Evolutionary conservation across 2,113 vertebrate genomes (phyloP).

Genomic region (Pelmatolapia mariae): DNA sequence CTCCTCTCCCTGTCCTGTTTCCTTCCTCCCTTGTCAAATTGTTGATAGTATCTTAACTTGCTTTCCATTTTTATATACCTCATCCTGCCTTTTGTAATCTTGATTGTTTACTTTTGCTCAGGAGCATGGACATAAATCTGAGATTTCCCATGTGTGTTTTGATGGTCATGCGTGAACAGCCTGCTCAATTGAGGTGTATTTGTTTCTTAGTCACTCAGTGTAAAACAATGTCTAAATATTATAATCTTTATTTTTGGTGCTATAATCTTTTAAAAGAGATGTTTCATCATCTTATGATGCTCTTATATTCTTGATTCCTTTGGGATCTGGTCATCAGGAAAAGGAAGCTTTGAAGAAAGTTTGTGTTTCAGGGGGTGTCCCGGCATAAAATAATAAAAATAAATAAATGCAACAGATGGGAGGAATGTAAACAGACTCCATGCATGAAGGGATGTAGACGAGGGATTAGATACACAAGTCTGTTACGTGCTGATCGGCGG

Average conservation of each 20-base stretch:
- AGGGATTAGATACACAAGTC: background rate
- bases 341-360: background rate
- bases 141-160: background rate
- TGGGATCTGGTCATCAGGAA: background rate
- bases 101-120: background rate
- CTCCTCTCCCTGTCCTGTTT: background rate
- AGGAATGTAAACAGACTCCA: constrained; percentile 47
- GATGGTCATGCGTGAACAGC: background rate
- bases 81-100: background rate
- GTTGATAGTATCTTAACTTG: background rate
- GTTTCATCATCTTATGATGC: background rate
- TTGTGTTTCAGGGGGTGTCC: background rate
- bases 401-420: constrained; percentile 49
- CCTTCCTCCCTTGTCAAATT: background rate
- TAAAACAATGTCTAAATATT: background rate
- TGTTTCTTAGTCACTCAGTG: background rate
- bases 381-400: constrained; percentile 55
- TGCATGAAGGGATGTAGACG: constrained; percentile 9
- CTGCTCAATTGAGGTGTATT: background rate
- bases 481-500: background rate
- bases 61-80: background rate
- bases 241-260: background rate
- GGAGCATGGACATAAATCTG: background rate
- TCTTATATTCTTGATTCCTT: background rate
- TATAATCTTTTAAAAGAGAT: background rate